Base-by-base conservation (phyloP, 1,140 invertebrate species). In the Pseudobourletiella spinata region DNA sequence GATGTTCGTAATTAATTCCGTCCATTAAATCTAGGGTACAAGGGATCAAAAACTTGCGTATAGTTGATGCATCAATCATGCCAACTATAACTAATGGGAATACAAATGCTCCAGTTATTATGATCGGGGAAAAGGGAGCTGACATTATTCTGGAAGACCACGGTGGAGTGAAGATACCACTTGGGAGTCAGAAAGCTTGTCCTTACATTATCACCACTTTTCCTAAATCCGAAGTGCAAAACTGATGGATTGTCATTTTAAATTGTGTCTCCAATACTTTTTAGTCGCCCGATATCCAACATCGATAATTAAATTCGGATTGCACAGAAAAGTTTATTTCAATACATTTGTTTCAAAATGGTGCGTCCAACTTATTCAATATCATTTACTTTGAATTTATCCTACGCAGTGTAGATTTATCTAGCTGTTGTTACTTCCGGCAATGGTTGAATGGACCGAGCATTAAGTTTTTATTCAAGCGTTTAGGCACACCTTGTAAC, bases 41-140 rank as follows among this genome's bases (percentile, higher is more conserved):
- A 4, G n/a, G 43, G 8, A 8, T 29, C 15, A 26, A 60, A 32
- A 29, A 29, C 2, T 28, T 60, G 20, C 16, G 58, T 18, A 48
- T 60, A 2, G 28, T 60, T 8, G 58, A 60, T 24, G 46, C 44
- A 11, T 60, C 58, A 14, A n/a, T 54, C 11, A 51, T 51, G 20
- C 58, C 58, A 55, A 42, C 32, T 22, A 26, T 60, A 15, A 50
- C 44, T 6, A 60, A 60, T 25, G 46, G 26, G 11, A 60, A 60
- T 51, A 6, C 42, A 18, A 60, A 60, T 26, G 43, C 58, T 4
- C 39, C 58, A 3, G 28, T 28, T 11, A 30, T 51, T 3, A 30
- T 51, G 58, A 6, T 52, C 15, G 58, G 46, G 14, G 44, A 60
- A 14, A 52, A 60, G 18, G 58, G 46, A 25, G n/a, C 58, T 11